Base-by-base conservation (phyloP, 1,140 invertebrate species). In the Drosophila murphyi region DNA sequence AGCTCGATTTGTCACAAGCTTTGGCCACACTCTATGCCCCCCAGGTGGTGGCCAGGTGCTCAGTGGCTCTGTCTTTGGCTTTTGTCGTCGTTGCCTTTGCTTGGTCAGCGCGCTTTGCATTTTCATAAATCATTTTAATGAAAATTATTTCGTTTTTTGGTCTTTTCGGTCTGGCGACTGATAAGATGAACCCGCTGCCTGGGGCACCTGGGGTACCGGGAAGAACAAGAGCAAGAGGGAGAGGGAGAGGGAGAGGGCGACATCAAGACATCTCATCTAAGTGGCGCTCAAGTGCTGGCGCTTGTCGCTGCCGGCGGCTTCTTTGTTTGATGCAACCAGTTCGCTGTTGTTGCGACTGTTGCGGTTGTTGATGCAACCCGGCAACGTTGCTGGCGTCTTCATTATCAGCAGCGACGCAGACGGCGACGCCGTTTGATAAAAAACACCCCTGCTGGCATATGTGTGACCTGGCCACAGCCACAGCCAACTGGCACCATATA, bases 51-150 rank as follows among this genome's bases (percentile, higher is more conserved):
- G 51, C 67, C 72, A 71, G 68, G 73, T 76, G 60, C 61, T 64
- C 32, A 31, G 3, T 39, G 54, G 41, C 31, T 29, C 41, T 65
- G 39, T 54, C 62, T 65, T 77, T 48, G 43, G 43, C 57, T 29
- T 12, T 57, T 20, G 20, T 29, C 28, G 39, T 7, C 39, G 28
- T 57, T 57, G 39, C 28, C 57, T 60, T 71, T 74, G 72, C 74
- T 71, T 72, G 80, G 74, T 77, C 80, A 86, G 78, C 67, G 77
- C 78, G 82, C 81, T 85, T 86, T 86, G 82, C 83, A 88, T 88
- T 89, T 89, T 76, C 80, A 88, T 88, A 88, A 88, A 88, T 88
- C 83, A 88, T 88, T 88, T 88, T 88, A 88, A 88, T 88, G 83
- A 88, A 87, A 88, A 80, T 83, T 71, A 71, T 74, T 74, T 72